Evolutionary conservation across 1,140 invertebrate genomes (phyloP), one percentile per base, ranked within the genome.

Genomic region (Euura lappo): DNA sequence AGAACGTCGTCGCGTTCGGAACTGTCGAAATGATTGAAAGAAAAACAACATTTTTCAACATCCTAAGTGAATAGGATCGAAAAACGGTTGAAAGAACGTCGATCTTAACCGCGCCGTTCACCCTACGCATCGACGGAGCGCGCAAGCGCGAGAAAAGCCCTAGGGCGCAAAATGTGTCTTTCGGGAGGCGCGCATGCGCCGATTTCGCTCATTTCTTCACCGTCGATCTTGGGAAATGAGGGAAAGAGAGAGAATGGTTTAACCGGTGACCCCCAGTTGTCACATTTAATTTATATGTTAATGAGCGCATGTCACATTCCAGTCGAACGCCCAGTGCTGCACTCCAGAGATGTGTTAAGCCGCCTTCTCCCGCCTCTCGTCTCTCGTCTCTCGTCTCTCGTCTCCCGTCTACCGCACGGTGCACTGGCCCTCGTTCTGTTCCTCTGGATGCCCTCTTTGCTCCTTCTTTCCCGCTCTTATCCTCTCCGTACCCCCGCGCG

Each of bases 201-300:
- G 28, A 28, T 28, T 28, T 28, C 28, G 28, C 28, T 28, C 28
- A 28, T 28, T 28, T 28, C 28, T 0, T 28, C 28, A 28, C 28
- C 28, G 28, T 28, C 28, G 28, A 28, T 28, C 28, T 28, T 28
- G 28, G 28, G 28, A 1, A 51, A n/a, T 8, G 51, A 6, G 6
- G 6, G 51, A 6, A n/a, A 60, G 51, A 60, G 51, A 60, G 13
- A 8, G 51, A 60, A n/a, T 11, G 51, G 13, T 78, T 78, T 72
- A 75, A 79, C 69, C 74, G 75, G 73, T 79, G 76, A 79, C 74
- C 79, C 73, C 72, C 73, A 80, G 78, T 77, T 80, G 80, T 81
- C 79, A 75, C 76, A 76, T 80, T 81, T 82, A 83, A 83, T 83
- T 83, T 82, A 80, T 82, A 82, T 81, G 81, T 81, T 83, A 83